These are phyloP conservation scores for Penelope pileata DNA, from an alignment of 2,113 vertebrate genomes.

Conservation along the genomic window DNA sequence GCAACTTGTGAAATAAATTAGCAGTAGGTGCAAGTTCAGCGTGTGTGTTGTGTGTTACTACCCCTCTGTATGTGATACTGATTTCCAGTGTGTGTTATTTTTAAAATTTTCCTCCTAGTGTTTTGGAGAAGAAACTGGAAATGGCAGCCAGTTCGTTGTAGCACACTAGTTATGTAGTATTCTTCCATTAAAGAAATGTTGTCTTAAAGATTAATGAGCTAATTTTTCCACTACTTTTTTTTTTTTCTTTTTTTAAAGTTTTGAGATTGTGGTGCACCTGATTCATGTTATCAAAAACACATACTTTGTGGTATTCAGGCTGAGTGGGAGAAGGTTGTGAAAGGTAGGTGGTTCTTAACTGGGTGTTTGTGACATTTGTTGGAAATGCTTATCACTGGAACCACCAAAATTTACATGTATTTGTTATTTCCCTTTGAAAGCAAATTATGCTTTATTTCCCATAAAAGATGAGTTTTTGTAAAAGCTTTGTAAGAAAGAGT, in stretches of 20 bases:
- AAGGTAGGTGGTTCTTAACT: conserved; percentile 57
- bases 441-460: conserved; percentile 69
- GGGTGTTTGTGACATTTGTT: conserved; percentile 72
- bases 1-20: conserved; percentile 67
- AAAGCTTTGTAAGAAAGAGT: conserved; percentile 29
- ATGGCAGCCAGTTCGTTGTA: neutral
- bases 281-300: conserved; percentile 55
- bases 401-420: conserved; percentile 70
- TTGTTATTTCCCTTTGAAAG: conserved; percentile 75
- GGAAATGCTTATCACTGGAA: conserved; percentile 68
- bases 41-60: neutral
- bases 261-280: conserved; percentile 46
- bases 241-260: neutral
- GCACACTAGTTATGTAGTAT: neutral
- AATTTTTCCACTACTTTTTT: conserved; percentile 51
- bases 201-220: conserved; percentile 65
- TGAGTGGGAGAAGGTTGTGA: conserved; percentile 57
- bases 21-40: conserved; percentile 51
- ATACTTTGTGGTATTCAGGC: conserved; percentile 59
- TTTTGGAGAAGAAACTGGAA: conserved; percentile 34
- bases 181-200: conserved; percentile 40
- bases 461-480: conserved; percentile 48
- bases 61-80: neutral
- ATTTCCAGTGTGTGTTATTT: neutral
- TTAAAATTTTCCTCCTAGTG: neutral